Evolutionary conservation across 2,888 invertebrate genomes (phyloP).

Genomic region (Noctua janthina): DNA sequence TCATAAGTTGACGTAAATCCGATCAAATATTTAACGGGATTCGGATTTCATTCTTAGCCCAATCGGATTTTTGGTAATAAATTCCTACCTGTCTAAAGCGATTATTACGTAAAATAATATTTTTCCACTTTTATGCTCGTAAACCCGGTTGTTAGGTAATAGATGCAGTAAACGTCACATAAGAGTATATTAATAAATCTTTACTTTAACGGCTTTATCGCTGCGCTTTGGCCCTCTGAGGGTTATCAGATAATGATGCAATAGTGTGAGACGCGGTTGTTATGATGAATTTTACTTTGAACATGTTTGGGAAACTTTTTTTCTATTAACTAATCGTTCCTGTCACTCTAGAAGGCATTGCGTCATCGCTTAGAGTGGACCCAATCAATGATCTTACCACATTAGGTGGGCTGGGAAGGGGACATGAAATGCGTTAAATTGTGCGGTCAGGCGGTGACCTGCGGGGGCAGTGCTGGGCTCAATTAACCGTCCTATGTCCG

Average conservation of each 20-base stretch:
- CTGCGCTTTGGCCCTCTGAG: conserved; percentile 53
- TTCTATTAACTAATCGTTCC: conserved; percentile 59
- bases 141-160: conserved; percentile 69
- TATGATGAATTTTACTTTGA: conserved; percentile 16
- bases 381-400: conserved; percentile 72
- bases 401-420: conserved; percentile 60
- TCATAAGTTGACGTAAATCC: conserved; percentile 87
- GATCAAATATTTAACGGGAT: conserved; percentile 88
- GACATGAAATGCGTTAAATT: conserved; percentile 64
- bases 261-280: conserved; percentile 17
- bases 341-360: conserved; percentile 58
- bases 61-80: conserved; percentile 79
- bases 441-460: conserved; percentile 75
- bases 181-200: conserved; percentile 62
- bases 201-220: conserved; percentile 63
- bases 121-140: conserved; percentile 70
- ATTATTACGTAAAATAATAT: conserved; percentile 80
- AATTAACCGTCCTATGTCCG: conserved; percentile 77
- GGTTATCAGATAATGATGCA: conserved; percentile 49
- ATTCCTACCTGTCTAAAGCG: conserved; percentile 79
- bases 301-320: conserved; percentile 28
- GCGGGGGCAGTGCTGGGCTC: conserved; percentile 73
- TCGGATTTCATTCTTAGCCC: conserved; percentile 76
- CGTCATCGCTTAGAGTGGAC: conserved; percentile 63
- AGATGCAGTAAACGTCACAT: conserved; percentile 66